phyloP scores from a whole-genome alignment of 1,140 invertebrate genomes.

The Leptonema lineaticorne region DNA sequence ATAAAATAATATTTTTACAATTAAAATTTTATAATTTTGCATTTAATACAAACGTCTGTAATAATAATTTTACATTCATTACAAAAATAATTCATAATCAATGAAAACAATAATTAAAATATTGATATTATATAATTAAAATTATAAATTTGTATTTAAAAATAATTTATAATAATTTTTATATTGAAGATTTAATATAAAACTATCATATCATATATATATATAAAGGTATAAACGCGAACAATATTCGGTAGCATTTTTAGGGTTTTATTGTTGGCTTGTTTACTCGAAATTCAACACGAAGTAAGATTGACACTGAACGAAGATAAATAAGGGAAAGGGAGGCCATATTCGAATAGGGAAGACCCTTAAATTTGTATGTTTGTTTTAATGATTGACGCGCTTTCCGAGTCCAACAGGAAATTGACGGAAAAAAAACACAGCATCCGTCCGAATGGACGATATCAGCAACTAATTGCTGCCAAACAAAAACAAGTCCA shows the following conservation, averaged over 20 bases:
- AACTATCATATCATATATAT: no score
- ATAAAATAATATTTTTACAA: no score
- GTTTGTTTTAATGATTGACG: conserved; percentile 24
- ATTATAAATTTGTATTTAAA: no score
- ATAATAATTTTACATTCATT: no score
- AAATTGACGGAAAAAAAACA: conserved; percentile 12
- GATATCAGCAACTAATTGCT: conserved; percentile 3
- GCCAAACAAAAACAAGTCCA: background rate
- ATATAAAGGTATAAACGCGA: no score
- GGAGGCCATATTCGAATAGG: background rate
- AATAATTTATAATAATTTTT: no score
- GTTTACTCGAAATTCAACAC: conserved; percentile 11
- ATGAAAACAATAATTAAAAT: no score
- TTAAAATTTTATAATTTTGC: no score
- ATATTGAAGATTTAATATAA: no score
- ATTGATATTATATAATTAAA: no score
- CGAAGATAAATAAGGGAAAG: conserved; percentile 22
- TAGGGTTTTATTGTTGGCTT: conserved; percentile 28
- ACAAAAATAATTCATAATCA: no score
- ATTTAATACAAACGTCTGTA: no score
- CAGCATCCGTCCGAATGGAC: background rate
- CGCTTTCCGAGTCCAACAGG: background rate
- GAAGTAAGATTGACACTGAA: conserved; percentile 25
- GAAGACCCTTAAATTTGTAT: background rate
- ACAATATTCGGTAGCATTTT: conserved; percentile 2